Conservation (phyloP, 2,113 vertebrate genomes). For the Oncorhynchus gorbuscha region DNA sequence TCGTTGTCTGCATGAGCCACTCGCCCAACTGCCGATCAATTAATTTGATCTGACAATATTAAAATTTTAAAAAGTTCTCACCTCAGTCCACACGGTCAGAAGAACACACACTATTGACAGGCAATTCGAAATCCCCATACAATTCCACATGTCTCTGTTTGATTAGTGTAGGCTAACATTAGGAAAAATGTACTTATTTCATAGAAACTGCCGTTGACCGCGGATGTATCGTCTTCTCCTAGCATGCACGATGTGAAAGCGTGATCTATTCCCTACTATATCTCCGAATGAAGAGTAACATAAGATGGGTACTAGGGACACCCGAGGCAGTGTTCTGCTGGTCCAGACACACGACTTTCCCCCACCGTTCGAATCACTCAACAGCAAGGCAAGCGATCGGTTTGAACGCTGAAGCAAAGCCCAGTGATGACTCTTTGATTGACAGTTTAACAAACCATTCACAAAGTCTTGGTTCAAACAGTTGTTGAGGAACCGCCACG, state of each 20-base stretch:
- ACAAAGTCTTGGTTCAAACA: not conserved
- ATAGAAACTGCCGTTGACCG: slow-evolving; percentile 24
- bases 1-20: not conserved
- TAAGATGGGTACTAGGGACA: slow-evolving; percentile 21
- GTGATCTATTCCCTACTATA: slow-evolving; percentile 26
- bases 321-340: slow-evolving; percentile 45
- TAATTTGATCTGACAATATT: not conserved
- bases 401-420: slow-evolving; percentile 35
- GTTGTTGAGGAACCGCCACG: not conserved
- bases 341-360: slow-evolving; percentile 47
- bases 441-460: slow-evolving; percentile 58
- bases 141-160: slow-evolving; percentile 75
- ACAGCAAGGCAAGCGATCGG: slow-evolving; percentile 39
- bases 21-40: not conserved
- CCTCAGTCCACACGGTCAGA: slow-evolving; percentile 65
- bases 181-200: slow-evolving; percentile 37
- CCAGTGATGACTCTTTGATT: slow-evolving; percentile 35
- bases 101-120: slow-evolving; percentile 59
- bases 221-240: slow-evolving; percentile 44
- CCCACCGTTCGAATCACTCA: slow-evolving; percentile 53
- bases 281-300: slow-evolving; percentile 36
- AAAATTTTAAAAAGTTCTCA: slow-evolving; percentile 44
- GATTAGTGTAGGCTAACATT: slow-evolving; percentile 56
- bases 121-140: slow-evolving; percentile 54
- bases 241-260: slow-evolving; percentile 34